A percentile compares a stretch with the other conserved stretches of the same genome.
These are phyloP conservation scores for Erpornis zantholeuca DNA, from an alignment of 2,113 vertebrate species.

Conservation along the genomic window DNA sequence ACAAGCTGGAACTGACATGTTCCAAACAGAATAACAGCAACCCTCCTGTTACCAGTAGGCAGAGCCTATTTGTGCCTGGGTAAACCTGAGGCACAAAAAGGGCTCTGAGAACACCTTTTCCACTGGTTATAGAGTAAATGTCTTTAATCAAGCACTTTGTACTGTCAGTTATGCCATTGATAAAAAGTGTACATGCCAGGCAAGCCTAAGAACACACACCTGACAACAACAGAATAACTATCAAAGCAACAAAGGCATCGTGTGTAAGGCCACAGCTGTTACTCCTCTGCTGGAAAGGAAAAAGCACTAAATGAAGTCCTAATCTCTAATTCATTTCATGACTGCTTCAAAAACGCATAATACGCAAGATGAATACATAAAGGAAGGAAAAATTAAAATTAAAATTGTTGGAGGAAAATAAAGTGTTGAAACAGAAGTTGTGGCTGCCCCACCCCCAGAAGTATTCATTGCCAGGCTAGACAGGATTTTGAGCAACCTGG, in stretches of 20 bases:
- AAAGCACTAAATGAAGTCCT: background rate
- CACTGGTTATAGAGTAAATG: background rate
- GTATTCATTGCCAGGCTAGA: background rate
- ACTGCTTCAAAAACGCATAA: background rate
- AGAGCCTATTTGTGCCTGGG: rapidly evolving
- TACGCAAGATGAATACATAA: background rate
- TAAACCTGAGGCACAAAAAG: background rate
- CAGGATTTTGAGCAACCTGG: background rate
- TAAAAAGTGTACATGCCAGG: background rate
- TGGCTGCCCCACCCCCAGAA: background rate
- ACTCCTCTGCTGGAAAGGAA: background rate
- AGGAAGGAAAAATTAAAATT: background rate
- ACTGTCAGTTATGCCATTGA: background rate
- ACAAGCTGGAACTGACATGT: background rate
- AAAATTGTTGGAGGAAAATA: background rate
- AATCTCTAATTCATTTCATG: background rate
- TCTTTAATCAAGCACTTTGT: background rate
- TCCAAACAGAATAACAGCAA: background rate
- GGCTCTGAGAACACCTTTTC: background rate
- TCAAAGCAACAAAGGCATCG: background rate
- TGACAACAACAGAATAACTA: background rate
- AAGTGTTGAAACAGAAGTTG: background rate
- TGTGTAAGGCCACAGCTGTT: background rate
- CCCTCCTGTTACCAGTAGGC: background rate
- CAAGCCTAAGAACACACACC: background rate